A percentile compares a stretch with the other conserved stretches of the same genome.
Evolutionary conservation across 92 coral and sea anemone species (phyloP).

Genomic region (Nematostella vectensis): DNA sequence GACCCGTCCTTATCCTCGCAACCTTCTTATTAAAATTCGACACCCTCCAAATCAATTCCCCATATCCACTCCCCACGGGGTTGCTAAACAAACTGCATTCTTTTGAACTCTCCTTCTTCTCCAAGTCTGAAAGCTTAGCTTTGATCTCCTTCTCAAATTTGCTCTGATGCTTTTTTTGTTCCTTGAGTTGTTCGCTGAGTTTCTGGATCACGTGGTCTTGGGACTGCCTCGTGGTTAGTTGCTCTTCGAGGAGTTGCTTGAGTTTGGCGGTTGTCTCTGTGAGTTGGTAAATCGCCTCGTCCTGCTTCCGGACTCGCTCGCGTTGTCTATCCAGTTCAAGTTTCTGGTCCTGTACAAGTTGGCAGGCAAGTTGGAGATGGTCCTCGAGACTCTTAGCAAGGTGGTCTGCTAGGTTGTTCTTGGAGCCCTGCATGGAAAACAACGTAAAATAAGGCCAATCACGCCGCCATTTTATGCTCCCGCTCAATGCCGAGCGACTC

Average conservation of each 20-base stretch:
- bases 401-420: conserved; percentile 64
- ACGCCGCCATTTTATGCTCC: too few species aligned
- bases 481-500: too few species aligned
- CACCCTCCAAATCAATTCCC: conserved; percentile 87
- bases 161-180: conserved; percentile 59
- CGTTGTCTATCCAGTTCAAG: conserved; percentile 65
- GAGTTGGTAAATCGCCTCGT: conserved; percentile 50
- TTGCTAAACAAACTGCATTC: conserved; percentile 34
- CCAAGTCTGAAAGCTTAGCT: conserved; percentile 33
- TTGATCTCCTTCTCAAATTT: conserved; percentile 48
- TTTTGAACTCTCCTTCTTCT: conserved; percentile 17
- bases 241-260: conserved; percentile 59
- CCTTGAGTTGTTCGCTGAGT: conserved; percentile 59
- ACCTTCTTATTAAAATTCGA: conserved; percentile 64
- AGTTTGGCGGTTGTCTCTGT: conserved; percentile 61
- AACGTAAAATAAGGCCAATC: too few species aligned
- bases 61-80: conserved; percentile 71
- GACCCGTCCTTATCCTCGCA: conserved; percentile 73
- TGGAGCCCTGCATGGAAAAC: conserved; percentile 37
- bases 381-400: conserved; percentile 44
- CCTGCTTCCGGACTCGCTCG: conserved; percentile 64
- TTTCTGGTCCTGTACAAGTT: conserved; percentile 71
- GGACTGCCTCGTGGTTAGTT: conserved; percentile 38
- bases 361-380: conserved; percentile 70
- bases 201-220: conserved; percentile 67